Evolutionary conservation across 2,797 vertebrate species (phyloP).

Genomic region (Anguilla marmorata): DNA sequence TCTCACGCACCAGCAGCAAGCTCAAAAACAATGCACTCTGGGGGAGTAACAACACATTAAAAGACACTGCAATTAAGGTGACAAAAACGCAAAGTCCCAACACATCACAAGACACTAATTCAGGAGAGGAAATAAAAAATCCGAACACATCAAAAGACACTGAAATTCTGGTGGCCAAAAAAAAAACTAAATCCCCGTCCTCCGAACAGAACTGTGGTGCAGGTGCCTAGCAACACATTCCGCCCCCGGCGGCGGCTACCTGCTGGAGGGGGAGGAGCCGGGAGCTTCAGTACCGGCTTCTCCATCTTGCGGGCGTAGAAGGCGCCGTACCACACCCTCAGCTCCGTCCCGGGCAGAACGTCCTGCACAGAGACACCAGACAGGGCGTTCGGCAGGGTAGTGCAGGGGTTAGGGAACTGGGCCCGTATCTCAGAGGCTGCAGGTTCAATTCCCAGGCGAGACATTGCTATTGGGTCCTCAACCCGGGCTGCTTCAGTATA

Average conservation of each 20-base stretch:
- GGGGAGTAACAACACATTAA: neutral
- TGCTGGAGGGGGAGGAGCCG: conserved; percentile 55
- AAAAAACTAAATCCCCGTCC: neutral
- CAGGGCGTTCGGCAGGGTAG: neutral
- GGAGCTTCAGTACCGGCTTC: conserved; percentile 82
- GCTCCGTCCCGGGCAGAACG: conserved; percentile 86
- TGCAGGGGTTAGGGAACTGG: neutral
- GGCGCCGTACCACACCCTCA: conserved; percentile 97
- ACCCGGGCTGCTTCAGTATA: neutral
- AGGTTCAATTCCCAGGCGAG: neutral
- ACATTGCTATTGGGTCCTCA: neutral
- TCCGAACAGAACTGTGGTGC: neutral
- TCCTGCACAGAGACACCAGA: conserved; percentile 63
- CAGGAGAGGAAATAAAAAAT: neutral
- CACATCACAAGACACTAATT: neutral
- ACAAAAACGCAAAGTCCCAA: neutral
- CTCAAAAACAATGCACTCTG: neutral
- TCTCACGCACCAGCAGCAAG: neutral
- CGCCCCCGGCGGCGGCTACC: conserved; percentile 52
- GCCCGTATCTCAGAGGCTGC: neutral
- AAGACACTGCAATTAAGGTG: neutral
- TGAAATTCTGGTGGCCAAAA: neutral
- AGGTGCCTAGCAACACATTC: neutral
- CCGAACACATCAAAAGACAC: neutral
- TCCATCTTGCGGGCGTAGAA: conserved; percentile 99